Percentiles rank a stretch among this genome's conserved stretches.
Evolutionary conservation across 2,797 vertebrate genomes (phyloP).

Genomic region (Brotogeris chrysoptera): DNA sequence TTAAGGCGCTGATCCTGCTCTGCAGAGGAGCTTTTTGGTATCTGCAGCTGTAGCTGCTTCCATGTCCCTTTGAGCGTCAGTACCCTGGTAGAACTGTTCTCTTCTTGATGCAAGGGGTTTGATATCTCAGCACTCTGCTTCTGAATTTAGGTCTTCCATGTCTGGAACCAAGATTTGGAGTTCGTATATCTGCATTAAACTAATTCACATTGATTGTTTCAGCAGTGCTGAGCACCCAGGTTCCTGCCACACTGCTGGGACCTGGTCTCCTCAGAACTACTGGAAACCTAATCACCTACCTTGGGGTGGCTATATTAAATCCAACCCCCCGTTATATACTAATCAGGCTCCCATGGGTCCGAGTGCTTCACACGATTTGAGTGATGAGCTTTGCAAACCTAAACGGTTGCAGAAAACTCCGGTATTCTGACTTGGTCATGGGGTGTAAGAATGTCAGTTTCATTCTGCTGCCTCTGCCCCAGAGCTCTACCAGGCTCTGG

Average conservation of each 20-base stretch:
- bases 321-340: not conserved
- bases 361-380: fast-evolving
- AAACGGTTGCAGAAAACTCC: not conserved
- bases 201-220: not conserved
- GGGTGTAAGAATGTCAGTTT: not conserved
- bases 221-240: not conserved
- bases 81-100: not conserved
- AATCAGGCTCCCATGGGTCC: not conserved
- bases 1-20: not conserved
- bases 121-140: not conserved
- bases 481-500: not conserved
- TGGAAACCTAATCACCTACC: not conserved
- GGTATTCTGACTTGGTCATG: not conserved
- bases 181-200: not conserved
- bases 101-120: not conserved
- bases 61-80: not conserved
- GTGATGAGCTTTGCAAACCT: not conserved
- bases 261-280: not conserved
- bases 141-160: not conserved
- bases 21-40: not conserved
- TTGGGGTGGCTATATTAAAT: not conserved
- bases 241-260: not conserved
- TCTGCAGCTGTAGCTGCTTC: not conserved
- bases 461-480: not conserved
- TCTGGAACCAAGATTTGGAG: not conserved